Conservation (phyloP, 2,888 invertebrate genomes). For the Schrankia costaestrigalis region DNA sequence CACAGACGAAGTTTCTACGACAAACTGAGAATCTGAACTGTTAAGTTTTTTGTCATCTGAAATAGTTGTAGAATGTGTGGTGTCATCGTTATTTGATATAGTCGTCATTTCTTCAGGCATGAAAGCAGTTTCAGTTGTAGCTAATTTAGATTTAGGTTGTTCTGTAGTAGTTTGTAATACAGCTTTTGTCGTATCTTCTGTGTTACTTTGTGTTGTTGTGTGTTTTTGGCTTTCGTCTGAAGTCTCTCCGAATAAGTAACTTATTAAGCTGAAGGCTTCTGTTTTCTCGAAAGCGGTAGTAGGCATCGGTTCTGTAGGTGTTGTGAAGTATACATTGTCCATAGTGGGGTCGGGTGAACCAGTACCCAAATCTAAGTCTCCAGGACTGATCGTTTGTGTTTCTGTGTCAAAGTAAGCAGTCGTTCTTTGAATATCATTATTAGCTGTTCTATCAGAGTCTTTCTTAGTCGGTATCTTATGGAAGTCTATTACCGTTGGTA, state of each 20-base stretch:
- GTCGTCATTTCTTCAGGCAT: constrained; percentile 72
- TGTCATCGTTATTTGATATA: constrained; percentile 16
- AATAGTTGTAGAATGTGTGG: constrained; percentile 15
- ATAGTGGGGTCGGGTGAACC: constrained; percentile 61
- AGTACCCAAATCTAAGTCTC: constrained; percentile 69
- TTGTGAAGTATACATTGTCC: constrained; percentile 50
- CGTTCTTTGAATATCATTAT: constrained; percentile 26
- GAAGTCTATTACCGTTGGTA: constrained; percentile 52
- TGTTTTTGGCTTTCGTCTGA: constrained; percentile 44
- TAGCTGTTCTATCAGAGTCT: constrained; percentile 22
- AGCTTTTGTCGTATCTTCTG: constrained; percentile 28
- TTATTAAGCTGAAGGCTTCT: constrained; percentile 65
- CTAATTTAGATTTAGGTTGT: constrained; percentile 39
- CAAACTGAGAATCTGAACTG: constrained; percentile 25
- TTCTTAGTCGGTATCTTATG: constrained; percentile 41
- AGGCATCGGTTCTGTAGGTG: constrained; percentile 52
- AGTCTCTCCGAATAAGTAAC: constrained; percentile 66
- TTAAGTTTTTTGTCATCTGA: constrained; percentile 24
- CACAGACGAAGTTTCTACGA: constrained; percentile 53
- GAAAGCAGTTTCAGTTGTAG: constrained; percentile 60
- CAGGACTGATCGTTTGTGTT: constrained; percentile 45
- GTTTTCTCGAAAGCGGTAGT: constrained; percentile 47
- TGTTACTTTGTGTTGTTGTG: constrained; percentile 26
- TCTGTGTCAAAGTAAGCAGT: constrained; percentile 34
- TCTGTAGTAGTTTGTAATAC: constrained; percentile 47